Percentiles rank a stretch among this genome's conserved stretches.
Conservation (phyloP, 2,797 vertebrate genomes). For the Tapera naevia region DNA sequence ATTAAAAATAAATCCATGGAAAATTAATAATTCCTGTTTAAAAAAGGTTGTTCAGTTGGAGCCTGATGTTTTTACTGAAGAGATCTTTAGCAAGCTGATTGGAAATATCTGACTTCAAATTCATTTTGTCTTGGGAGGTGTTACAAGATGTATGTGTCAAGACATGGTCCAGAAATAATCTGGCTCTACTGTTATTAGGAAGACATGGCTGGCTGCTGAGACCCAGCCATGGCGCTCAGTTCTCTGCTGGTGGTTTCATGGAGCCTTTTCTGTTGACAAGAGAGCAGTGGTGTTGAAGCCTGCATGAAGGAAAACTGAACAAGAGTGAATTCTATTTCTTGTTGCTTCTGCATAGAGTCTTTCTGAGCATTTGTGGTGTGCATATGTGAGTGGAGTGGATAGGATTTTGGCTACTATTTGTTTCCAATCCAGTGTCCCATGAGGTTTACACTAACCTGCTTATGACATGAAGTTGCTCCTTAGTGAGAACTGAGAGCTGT, state of each 20-base stretch:
- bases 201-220: background rate
- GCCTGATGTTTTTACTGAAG: background rate
- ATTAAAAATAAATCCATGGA: background rate
- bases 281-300: background rate
- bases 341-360: background rate
- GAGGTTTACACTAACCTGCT: too few species aligned
- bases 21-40: background rate
- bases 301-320: background rate
- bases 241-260: background rate
- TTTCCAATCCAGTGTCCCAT: too few species aligned
- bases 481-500: too few species aligned
- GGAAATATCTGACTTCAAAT: background rate
- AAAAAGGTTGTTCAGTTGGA: background rate
- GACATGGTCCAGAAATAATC: background rate
- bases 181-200: background rate
- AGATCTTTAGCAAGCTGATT: background rate
- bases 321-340: background rate
- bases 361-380: background rate
- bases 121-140: background rate
- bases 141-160: background rate
- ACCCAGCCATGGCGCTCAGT: fast-evolving
- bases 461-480: too few species aligned
- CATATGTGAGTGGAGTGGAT: background rate
- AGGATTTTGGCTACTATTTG: too few species aligned
- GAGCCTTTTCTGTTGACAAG: background rate